Percentiles rank a stretch among this genome's conserved stretches.
These are phyloP conservation scores for Parnassius orleans DNA, from an alignment of 2,888 invertebrate species.

Conservation along the genomic window DNA sequence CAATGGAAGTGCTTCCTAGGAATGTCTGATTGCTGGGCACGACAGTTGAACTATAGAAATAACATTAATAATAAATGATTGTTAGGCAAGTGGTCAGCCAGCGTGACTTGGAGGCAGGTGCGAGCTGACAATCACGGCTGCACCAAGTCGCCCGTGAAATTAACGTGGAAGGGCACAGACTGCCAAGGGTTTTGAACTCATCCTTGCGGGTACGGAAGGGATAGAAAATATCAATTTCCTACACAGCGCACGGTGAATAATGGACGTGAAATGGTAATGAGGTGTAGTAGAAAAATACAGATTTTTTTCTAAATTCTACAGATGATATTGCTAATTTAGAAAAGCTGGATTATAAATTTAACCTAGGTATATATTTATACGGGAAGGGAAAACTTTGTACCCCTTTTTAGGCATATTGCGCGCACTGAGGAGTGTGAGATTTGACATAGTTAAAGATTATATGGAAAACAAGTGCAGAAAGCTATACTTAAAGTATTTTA, in stretches of 20 bases:
- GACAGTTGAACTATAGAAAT: background rate
- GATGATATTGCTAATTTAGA: too few relatives aligned
- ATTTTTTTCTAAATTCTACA: too few relatives aligned
- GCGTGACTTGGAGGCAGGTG: constrained; percentile 26
- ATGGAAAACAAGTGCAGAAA: too few relatives aligned
- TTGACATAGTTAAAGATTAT: too few relatives aligned
- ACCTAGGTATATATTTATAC: too few relatives aligned
- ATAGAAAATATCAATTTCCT: background rate
- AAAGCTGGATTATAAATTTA: too few relatives aligned
- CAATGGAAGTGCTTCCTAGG: background rate
- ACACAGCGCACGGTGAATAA: background rate
- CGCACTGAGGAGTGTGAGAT: too few relatives aligned
- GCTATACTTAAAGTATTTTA: too few relatives aligned
- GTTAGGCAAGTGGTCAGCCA: constrained; percentile 7
- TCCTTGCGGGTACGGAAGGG: constrained; percentile 1
- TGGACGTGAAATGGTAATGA: background rate
- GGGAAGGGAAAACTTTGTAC: too few relatives aligned
- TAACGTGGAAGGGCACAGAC: constrained; percentile 16
- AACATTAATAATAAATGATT: background rate
- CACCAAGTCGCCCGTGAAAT: constrained; percentile 25
- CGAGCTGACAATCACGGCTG: constrained; percentile 23
- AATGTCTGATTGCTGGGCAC: background rate
- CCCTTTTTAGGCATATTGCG: too few relatives aligned
- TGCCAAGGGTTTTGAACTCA: constrained; percentile 20
- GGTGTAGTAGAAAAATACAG: too few relatives aligned